Base-by-base conservation (phyloP, 1,140 invertebrate species). In the Macrobrachium rosenbergii region DNA sequence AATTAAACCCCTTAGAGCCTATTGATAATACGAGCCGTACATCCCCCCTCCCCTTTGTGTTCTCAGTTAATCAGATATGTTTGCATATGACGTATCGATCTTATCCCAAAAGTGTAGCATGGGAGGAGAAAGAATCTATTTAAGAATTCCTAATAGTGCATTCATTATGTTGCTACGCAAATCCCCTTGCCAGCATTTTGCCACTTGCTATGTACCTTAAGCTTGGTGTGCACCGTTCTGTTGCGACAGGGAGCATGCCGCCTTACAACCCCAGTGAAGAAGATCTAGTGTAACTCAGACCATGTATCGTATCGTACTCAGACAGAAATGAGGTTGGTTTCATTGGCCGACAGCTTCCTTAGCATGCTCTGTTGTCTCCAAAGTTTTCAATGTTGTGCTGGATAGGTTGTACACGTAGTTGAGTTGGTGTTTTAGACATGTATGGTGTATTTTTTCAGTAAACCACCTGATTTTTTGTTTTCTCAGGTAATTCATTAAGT, bases 251-350 rank as follows among this genome's bases (percentile, higher is more conserved):
- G 37, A 80, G 78, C 78, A 80, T 80, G 78, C 78, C 63, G 78
- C 60, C 78, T 60, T 80, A 80, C 78, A 80, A 63, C 78, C 78
- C 78, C 78, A 80, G 78, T 80, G 78, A 80, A 80, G 78, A 80
- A 63, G 78, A 80, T 28, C 76, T 80, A 80, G 78, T 63, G 78
- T 80, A 80, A 80, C 59, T 80, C 78, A 63, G 59, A 28, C 78
- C 78, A 37, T 60, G 60, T 23, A 67, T 52, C 52, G 64, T 63
- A 80, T 64, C 59, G 60, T 80, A 80, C 78, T 63, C 21, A 28
- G 28, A 37, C 59, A 17, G 59, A 37, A 52, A 52, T 52, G 78
- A 80, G 78, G 78, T 80, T 80, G 59, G 78, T 80, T 63, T 80
- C 28, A 37, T 37, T 63, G 60, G 60, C 14, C 19, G 60, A 72